phyloP scores from a whole-genome alignment of 2,113 vertebrate genomes.

The Malurus elegans region DNA sequence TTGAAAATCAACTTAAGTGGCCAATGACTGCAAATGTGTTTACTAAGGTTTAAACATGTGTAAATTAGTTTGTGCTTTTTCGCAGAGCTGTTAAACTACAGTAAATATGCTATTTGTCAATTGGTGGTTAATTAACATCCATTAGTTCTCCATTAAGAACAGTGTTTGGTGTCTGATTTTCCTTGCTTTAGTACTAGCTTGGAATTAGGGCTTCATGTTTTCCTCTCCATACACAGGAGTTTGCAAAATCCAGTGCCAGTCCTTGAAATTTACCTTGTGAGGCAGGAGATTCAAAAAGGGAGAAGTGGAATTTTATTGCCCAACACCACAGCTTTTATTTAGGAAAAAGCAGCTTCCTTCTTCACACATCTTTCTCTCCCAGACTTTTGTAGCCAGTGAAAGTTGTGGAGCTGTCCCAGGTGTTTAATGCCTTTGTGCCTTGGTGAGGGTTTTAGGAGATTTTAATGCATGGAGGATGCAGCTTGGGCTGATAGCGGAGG shows the following conservation, averaged over 20 bases:
- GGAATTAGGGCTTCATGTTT: constrained; percentile 7
- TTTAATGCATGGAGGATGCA: neutral
- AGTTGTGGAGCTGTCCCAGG: neutral
- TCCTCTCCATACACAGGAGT: neutral
- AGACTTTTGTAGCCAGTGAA: neutral
- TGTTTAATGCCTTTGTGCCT: neutral
- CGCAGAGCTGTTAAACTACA: constrained; percentile 51
- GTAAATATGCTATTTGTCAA: constrained; percentile 64
- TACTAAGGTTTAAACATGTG: constrained; percentile 67
- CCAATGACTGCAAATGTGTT: constrained; percentile 55
- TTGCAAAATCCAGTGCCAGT: neutral
- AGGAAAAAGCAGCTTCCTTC: neutral
- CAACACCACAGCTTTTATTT: neutral
- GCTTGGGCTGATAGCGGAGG: fast-evolving
- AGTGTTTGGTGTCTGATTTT: constrained; percentile 42
- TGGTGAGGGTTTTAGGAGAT: neutral
- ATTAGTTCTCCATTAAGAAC: constrained; percentile 63
- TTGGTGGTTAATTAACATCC: constrained; percentile 59
- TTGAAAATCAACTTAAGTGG: constrained; percentile 42
- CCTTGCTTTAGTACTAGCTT: constrained; percentile 14
- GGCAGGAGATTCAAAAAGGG: neutral
- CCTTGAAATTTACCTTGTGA: neutral
- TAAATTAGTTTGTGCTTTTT: constrained; percentile 59
- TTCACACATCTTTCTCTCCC: neutral
- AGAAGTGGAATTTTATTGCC: neutral